Conservation (phyloP, 2,113 vertebrate species). For the Formicarius rufipectus region DNA sequence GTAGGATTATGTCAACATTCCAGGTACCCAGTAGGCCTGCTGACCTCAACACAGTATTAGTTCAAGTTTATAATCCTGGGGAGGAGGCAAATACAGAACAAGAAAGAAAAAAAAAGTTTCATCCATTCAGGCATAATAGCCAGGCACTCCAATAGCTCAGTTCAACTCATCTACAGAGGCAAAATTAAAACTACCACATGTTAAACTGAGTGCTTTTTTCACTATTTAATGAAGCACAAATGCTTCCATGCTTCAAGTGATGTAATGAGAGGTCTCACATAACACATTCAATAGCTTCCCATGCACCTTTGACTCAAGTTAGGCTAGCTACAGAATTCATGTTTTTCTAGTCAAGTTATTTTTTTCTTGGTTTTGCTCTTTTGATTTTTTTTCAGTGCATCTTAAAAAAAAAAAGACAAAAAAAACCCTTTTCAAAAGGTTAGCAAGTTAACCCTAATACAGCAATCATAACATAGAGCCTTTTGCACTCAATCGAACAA, state of each 20-base stretch:
- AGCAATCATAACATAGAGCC: not conserved
- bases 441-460: conserved; percentile 24
- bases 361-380: conserved; percentile 13
- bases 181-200: not conserved
- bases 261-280: not conserved
- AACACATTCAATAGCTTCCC: not conserved
- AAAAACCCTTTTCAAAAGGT: conserved; percentile 24
- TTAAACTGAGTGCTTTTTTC: not conserved
- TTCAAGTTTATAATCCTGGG: conserved; percentile 29
- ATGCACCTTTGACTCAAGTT: conserved; percentile 10
- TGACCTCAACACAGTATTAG: conserved; percentile 17
- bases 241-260: not conserved
- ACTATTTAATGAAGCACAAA: not conserved
- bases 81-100: not conserved
- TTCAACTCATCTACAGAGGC: not conserved
- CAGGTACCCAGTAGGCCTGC: not conserved
- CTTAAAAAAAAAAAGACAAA: conserved; percentile 23
- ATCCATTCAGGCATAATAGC: not conserved
- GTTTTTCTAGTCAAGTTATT: conserved; percentile 62
- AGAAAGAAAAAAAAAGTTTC: not conserved
- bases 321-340: conserved; percentile 20
- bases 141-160: conserved; percentile 1
- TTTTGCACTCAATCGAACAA: not conserved
- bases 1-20: not conserved
- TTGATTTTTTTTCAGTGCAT: conserved; percentile 71